Percentiles rank a stretch among this genome's conserved stretches.
These are phyloP conservation scores for Phymanthus crucifer DNA, from an alignment of 92 coral and sea anemone genomes.

Conservation along the genomic window DNA sequence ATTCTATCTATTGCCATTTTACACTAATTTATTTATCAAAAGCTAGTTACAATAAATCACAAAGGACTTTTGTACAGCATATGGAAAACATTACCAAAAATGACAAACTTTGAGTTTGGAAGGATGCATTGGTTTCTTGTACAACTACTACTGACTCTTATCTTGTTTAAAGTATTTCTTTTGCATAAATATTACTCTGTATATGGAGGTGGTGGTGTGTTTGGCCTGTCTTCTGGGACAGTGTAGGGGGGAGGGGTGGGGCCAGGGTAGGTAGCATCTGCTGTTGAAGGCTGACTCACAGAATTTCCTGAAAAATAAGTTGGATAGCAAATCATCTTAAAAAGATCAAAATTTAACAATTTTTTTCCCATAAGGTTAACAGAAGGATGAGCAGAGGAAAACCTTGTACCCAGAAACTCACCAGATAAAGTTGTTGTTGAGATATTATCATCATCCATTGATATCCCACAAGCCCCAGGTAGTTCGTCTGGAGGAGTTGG, in stretches of 20 bases:
- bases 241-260: constrained; percentile 41
- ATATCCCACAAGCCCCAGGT: background rate
- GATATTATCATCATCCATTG: constrained; percentile 11
- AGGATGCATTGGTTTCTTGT: too few species aligned
- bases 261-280: constrained; percentile 35
- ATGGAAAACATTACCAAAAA: background rate
- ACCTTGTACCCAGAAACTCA: too few species aligned
- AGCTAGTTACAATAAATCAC: too few species aligned
- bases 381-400: too few species aligned
- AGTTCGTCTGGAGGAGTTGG: constrained; percentile 30
- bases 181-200: background rate
- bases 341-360: background rate
- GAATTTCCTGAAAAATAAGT: constrained; percentile 27
- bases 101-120: background rate
- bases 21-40: too few species aligned
- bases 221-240: constrained; percentile 8
- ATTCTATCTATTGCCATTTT: too few species aligned
- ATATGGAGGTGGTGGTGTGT: constrained; percentile 41
- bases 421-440: constrained; percentile 27
- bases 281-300: constrained; percentile 33
- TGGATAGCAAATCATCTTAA: background rate
- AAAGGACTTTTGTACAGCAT: too few species aligned
- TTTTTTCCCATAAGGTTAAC: too few species aligned
- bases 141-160: background rate
- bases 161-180: background rate